Percentiles rank a stretch among this genome's conserved stretches.
These are phyloP conservation scores for Darevskia nairensis DNA, from an alignment of 2,797 vertebrate species.

Conservation along the genomic window DNA sequence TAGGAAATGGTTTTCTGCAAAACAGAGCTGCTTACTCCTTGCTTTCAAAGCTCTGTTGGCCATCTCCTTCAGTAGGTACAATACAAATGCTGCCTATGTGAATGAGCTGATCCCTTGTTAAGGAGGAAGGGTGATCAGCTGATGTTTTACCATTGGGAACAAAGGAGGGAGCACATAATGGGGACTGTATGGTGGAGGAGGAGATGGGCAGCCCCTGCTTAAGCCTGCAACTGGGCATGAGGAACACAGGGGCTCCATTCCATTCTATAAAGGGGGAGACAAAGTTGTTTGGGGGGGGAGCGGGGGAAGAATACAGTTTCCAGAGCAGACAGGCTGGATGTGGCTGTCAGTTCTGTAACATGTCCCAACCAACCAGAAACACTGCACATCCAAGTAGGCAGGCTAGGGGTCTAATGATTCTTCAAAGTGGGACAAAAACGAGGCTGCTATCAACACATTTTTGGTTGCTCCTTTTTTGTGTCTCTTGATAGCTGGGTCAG, in stretches of 20 bases:
- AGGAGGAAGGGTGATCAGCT: not conserved
- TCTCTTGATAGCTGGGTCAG: slow-evolving; percentile 34
- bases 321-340: not conserved
- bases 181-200: not conserved
- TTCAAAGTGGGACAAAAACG: slow-evolving; percentile 3
- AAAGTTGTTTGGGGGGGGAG: not conserved
- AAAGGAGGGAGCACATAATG: not conserved
- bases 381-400: not conserved
- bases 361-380: not conserved
- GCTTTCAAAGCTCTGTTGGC: not conserved
- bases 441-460: slow-evolving; percentile 31
- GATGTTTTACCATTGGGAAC: not conserved
- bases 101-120: not conserved
- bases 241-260: not conserved
- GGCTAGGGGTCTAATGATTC: slow-evolving; percentile 1
- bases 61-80: not conserved
- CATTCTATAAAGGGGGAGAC: not conserved
- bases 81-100: not conserved
- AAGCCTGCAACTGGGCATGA: not conserved
- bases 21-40: not conserved
- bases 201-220: not conserved
- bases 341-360: not conserved
- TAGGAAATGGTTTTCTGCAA: not conserved
- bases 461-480: slow-evolving; percentile 3
- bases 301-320: not conserved